Conservation (phyloP, 2,113 vertebrate species). For the Nanorana parkeri region DNA sequence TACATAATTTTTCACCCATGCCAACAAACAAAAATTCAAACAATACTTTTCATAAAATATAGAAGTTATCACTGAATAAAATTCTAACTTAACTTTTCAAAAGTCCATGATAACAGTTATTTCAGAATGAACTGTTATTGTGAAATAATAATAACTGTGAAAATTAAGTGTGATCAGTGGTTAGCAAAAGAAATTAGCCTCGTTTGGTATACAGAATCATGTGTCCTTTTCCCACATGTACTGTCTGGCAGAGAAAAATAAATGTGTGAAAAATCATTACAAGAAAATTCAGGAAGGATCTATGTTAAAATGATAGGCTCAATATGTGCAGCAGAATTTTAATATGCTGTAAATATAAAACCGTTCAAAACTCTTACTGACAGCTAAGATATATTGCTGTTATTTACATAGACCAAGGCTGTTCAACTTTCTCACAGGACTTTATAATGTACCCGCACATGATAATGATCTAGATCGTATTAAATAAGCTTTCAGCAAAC, state of each 20-base stretch:
- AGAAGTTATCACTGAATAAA: conserved; percentile 34
- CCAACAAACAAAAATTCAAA: neutral
- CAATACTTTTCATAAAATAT: conserved; percentile 18
- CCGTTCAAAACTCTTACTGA: neutral
- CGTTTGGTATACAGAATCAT: conserved; percentile 33
- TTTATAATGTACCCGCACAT: neutral
- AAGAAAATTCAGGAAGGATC: conserved; percentile 10
- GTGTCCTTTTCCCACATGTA: conserved; percentile 48
- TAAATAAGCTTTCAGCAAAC: too few species aligned
- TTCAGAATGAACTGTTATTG: conserved; percentile 38
- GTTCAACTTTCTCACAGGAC: neutral
- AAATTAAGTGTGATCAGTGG: conserved; percentile 51
- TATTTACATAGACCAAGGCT: neutral
- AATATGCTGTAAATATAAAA: neutral
- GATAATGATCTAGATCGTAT: too few species aligned
- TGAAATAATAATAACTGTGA: too few species aligned
- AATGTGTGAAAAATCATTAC: conserved; percentile 51
- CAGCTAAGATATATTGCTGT: neutral
- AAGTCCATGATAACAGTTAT: conserved; percentile 36
- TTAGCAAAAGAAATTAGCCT: conserved; percentile 28
- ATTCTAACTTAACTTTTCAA: conserved; percentile 21
- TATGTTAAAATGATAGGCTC: conserved; percentile 17
- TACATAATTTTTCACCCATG: neutral
- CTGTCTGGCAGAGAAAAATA: conserved; percentile 45
- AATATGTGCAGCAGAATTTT: neutral